A percentile compares a stretch with the other conserved stretches of the same genome.
These are phyloP conservation scores for Oryzias dopingdopingensis DNA, from an alignment of 2,797 vertebrate genomes.

Conservation along the genomic window DNA sequence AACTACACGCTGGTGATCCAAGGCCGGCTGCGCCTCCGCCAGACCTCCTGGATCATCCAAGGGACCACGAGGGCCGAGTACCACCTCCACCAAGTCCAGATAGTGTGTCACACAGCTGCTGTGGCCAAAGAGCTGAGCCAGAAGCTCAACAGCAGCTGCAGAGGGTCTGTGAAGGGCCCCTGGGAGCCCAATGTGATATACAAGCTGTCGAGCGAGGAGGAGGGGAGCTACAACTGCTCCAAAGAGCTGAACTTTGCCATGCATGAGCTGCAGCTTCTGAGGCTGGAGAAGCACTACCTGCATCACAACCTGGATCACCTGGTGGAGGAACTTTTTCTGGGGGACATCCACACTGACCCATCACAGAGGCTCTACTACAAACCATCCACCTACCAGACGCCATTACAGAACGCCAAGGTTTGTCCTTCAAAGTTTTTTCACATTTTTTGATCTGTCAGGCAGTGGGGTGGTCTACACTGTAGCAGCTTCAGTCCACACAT, in stretches of 20 bases:
- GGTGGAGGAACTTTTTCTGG: constrained; percentile 93
- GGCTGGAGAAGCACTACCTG: constrained; percentile 92
- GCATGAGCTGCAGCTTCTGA: constrained; percentile 94
- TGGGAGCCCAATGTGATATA: constrained; percentile 83
- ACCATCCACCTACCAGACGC: constrained; percentile 92
- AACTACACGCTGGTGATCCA: constrained; percentile 86
- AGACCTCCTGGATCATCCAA: constrained; percentile 95
- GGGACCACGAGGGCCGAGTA: constrained; percentile 95
- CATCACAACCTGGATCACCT: constrained; percentile 90
- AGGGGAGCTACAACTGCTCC: constrained; percentile 84
- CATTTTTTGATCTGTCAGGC: not conserved
- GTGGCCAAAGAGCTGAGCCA: constrained; percentile 82
- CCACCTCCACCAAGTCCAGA: constrained; percentile 84
- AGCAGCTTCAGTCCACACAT: too few species aligned
- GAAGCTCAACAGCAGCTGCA: constrained; percentile 83
- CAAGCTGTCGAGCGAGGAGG: constrained; percentile 89
- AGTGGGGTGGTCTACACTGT: not conserved
- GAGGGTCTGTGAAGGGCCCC: constrained; percentile 69
- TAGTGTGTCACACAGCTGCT: constrained; percentile 83
- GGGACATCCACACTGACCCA: constrained; percentile 91
- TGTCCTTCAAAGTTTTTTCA: not conserved
- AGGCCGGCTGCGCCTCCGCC: constrained; percentile 88
- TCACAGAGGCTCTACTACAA: constrained; percentile 91
- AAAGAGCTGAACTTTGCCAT: constrained; percentile 91
- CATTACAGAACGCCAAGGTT: constrained; percentile 93